Evolutionary conservation across 2,797 vertebrate species (phyloP).

Genomic region (Chelon labrosus): DNA sequence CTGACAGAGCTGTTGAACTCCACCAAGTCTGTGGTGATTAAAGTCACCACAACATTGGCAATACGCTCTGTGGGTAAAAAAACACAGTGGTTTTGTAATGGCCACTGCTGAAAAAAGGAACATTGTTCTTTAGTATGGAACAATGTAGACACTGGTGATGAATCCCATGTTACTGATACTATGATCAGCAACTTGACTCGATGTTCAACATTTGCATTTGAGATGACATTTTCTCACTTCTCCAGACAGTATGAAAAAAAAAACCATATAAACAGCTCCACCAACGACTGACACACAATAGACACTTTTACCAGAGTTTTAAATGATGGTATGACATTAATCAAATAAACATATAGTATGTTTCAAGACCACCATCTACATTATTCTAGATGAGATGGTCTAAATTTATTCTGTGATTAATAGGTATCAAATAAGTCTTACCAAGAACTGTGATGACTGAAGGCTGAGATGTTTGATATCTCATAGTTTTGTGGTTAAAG

Average conservation of each 20-base stretch:
- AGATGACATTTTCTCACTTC: background rate
- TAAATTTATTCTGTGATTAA: too few species aligned
- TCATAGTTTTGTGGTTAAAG: conserved; percentile 64
- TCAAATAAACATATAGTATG: too few species aligned
- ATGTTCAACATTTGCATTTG: background rate
- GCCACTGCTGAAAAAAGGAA: background rate
- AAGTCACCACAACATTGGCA: background rate
- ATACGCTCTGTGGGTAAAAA: background rate
- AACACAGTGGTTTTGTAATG: background rate
- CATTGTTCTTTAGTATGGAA: background rate
- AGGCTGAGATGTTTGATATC: conserved; percentile 36
- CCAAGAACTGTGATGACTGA: conserved; percentile 49
- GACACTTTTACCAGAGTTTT: too few species aligned
- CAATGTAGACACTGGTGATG: background rate
- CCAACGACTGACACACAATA: too few species aligned
- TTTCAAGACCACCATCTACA: too few species aligned
- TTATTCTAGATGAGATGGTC: too few species aligned
- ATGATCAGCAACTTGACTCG: background rate
- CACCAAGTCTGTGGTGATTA: background rate
- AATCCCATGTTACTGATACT: background rate
- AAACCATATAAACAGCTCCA: too few species aligned
- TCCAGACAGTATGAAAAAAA: too few species aligned
- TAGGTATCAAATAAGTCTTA: conserved; percentile 35
- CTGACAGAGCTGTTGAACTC: conserved; percentile 33
- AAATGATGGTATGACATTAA: too few species aligned